phyloP scores from a whole-genome alignment of 2,797 vertebrate species.

The Psittacula echo region DNA sequence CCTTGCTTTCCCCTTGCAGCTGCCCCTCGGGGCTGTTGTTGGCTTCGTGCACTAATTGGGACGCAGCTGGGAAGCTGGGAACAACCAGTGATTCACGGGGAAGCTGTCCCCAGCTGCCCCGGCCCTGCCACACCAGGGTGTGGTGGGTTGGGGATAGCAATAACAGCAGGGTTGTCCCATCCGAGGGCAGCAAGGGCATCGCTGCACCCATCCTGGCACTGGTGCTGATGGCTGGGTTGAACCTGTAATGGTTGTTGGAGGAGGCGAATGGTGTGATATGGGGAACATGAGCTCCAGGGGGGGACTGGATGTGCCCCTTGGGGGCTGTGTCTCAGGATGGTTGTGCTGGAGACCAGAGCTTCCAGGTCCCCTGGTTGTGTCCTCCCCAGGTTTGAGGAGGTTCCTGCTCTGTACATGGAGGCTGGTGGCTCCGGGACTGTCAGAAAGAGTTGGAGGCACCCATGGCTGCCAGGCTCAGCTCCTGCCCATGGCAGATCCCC shows the following conservation, averaged over 20 bases:
- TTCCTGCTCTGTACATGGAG: fast-evolving
- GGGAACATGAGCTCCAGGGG: neutral
- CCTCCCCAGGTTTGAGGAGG: neutral
- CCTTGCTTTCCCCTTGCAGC: neutral
- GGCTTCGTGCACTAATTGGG: neutral
- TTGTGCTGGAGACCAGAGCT: neutral
- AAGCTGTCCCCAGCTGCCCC: neutral
- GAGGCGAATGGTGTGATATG: neutral
- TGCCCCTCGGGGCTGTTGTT: neutral
- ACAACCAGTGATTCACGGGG: neutral
- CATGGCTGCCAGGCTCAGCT: fast-evolving
- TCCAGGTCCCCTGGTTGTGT: neutral
- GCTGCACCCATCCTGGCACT: neutral
- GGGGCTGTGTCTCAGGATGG: neutral
- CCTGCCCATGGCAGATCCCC: neutral
- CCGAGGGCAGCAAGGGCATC: neutral
- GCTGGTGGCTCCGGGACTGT: fast-evolving
- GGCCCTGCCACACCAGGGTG: neutral
- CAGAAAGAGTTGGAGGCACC: neutral
- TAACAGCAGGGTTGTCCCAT: neutral
- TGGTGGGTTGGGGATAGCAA: neutral
- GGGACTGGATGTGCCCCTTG: neutral
- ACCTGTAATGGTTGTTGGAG: neutral
- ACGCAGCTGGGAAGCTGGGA: neutral
- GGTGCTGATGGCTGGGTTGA: neutral